These are phyloP conservation scores for Campylorhamphus procurvoides DNA, from an alignment of 2,113 vertebrate genomes.

Conservation along the genomic window DNA sequence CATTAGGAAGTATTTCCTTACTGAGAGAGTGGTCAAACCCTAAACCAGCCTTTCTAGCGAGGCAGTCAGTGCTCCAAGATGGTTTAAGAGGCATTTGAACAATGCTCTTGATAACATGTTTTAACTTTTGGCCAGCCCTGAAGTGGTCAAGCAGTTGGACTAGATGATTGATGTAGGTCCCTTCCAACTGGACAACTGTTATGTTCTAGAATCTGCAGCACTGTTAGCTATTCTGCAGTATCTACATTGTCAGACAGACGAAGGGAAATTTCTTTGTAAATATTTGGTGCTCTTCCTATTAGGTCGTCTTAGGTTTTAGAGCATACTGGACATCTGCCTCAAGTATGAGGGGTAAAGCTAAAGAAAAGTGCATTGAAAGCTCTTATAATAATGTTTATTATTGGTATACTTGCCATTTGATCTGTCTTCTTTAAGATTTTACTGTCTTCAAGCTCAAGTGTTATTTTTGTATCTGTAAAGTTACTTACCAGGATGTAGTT, in stretches of 20 bases:
- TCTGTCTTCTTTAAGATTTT: background rate
- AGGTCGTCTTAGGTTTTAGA: background rate
- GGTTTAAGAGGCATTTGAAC: background rate
- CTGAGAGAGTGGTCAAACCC: background rate
- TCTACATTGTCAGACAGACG: background rate
- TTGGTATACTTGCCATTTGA: background rate
- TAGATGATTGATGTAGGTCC: background rate
- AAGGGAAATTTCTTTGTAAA: background rate
- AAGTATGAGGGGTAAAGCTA: background rate
- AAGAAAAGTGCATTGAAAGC: background rate
- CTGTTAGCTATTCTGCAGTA: background rate
- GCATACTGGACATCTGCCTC: background rate
- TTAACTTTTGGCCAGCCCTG: background rate
- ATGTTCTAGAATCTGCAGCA: background rate
- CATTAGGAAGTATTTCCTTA: background rate
- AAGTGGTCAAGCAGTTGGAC: background rate
- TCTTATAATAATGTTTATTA: background rate
- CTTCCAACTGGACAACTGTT: background rate
- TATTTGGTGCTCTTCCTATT: background rate
- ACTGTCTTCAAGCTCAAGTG: background rate
- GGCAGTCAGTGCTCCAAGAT: background rate
- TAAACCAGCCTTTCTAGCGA: background rate
- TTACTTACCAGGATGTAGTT: background rate
- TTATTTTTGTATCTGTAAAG: background rate
- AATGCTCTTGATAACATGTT: background rate